Evolutionary conservation across 2,888 invertebrate species (phyloP).

Genomic region (Drosophila histrio): DNA sequence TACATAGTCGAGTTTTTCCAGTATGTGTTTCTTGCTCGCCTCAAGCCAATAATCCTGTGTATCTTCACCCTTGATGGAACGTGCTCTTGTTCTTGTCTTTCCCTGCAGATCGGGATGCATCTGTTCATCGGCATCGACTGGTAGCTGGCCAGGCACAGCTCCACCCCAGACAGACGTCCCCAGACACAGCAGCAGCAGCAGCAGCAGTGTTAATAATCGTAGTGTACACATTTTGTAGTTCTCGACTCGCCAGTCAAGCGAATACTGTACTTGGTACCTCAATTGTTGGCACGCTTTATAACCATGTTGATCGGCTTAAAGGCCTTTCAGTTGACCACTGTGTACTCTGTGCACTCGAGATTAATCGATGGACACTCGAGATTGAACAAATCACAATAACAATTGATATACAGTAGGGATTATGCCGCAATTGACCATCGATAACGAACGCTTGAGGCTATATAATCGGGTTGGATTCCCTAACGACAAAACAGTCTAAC

Average conservation of each 20-base stretch:
- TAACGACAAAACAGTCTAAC: slow-evolving; percentile 46
- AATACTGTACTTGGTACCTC: slow-evolving; percentile 44
- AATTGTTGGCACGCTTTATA: slow-evolving; percentile 50
- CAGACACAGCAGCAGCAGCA: slow-evolving; percentile 29
- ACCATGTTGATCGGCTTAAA: slow-evolving; percentile 2
- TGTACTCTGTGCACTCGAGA: slow-evolving; percentile 53
- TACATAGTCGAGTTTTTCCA: slow-evolving; percentile 68
- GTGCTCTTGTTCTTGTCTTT: not conserved
- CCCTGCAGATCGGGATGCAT: slow-evolving; percentile 72
- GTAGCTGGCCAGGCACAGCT: slow-evolving; percentile 49
- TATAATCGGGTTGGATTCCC: slow-evolving; percentile 46
- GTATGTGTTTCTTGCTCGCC: slow-evolving; percentile 63
- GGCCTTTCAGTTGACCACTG: slow-evolving; percentile 15
- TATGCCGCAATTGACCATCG: not conserved
- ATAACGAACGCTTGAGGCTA: slow-evolving; percentile 36
- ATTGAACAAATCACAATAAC: slow-evolving; percentile 44
- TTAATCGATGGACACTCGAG: slow-evolving; percentile 56
- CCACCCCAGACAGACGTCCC: slow-evolving; percentile 35
- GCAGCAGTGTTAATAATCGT: slow-evolving; percentile 20
- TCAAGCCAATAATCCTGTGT: slow-evolving; percentile 70
- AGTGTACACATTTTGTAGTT: slow-evolving; percentile 31
- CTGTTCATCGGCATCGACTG: slow-evolving; percentile 28
- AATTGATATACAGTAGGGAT: slow-evolving; percentile 9
- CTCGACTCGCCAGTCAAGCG: slow-evolving; percentile 34
- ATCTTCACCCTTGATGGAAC: slow-evolving; percentile 41